Base-by-base conservation (phyloP, 2,888 invertebrate species). In the Rhingia campestris region DNA sequence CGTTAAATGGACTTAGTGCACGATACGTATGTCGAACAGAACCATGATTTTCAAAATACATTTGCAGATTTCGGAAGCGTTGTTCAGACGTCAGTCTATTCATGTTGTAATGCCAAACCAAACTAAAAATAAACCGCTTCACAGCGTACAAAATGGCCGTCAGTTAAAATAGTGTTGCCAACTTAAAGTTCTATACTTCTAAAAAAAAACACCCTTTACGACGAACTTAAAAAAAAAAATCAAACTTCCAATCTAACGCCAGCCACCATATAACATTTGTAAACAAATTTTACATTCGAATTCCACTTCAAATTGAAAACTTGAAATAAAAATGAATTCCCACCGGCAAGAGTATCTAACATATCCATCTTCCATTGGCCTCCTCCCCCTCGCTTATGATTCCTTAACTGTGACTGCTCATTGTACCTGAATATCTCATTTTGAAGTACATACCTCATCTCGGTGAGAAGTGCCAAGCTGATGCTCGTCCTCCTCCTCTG, bases 381-480 rank as follows among this genome's bases (percentile, higher is more conserved):
- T 59, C 69, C 67, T 37, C 43, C 61, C 41, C 35, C 35, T 22
- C 10, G 33, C 32, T 37, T 14, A 59, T 72, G 43, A 45, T 45
- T 45, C n/a, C 69, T 56, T 73, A 56, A 45, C 67, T 67, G 47
- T 63, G 61, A 45, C 63, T 67, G 47, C 69, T 82, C 69, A 58
- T 77, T 72, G 58, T 73, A 77, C 77, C 73, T 70, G 73, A 82
- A 64, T 74, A 82, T 53, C 77, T 70, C 74, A 84, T 70, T 70
- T 75, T 84, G 84, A 84, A 79, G 74, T 63, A 74, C 59, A 84
- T 74, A 80, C 59, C 84, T 84, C 80, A 84, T 75, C 32, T 30
- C 64, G 32, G 69, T 41, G 53, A 63, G 64, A 56, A 66, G 47
- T 81, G 49, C 63, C 73, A 54, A 53, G 54, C 72, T 72, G 75